A percentile compares a stretch with the other conserved stretches of the same genome.
Conservation (phyloP, 2,888 invertebrate genomes). For the Notodonta ziczac region DNA sequence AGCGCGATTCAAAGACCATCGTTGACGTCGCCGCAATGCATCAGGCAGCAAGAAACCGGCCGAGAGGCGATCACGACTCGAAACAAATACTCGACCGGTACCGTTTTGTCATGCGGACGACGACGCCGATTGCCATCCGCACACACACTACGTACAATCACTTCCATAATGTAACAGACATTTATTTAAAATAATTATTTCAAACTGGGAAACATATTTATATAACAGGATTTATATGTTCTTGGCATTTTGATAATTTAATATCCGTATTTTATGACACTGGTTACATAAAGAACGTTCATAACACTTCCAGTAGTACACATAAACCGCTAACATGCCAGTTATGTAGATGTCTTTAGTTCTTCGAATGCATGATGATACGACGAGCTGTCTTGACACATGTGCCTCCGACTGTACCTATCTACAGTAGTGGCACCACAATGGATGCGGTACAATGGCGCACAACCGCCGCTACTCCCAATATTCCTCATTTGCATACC, state of each 20-base stretch:
- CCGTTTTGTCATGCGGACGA: constrained; percentile 56
- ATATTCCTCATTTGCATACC: constrained; percentile 78
- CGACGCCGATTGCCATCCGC: constrained; percentile 42
- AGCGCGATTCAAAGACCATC: constrained; percentile 30
- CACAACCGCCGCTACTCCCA: constrained; percentile 62
- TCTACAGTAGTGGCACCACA: constrained; percentile 41
- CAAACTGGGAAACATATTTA: neutral
- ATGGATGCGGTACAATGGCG: constrained; percentile 63
- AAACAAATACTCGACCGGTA: constrained; percentile 48
- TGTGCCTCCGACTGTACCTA: constrained; percentile 17
- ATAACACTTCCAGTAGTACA: too few relatives aligned
- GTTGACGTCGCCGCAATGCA: constrained; percentile 23
- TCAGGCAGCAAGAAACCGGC: constrained; percentile 41
- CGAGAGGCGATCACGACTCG: constrained; percentile 51
- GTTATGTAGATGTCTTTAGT: neutral
- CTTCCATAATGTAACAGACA: constrained; percentile 2
- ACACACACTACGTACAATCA: constrained; percentile 37
- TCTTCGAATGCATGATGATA: neutral
- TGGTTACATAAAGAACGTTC: too few relatives aligned
- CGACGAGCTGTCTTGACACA: constrained; percentile 12
- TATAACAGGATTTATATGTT: too few relatives aligned
- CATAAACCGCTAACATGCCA: neutral
- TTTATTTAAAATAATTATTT: neutral
- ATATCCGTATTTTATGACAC: too few relatives aligned
- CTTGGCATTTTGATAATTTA: too few relatives aligned